phyloP scores from a whole-genome alignment of 2,113 vertebrate species.

The Antennarius striatus region DNA sequence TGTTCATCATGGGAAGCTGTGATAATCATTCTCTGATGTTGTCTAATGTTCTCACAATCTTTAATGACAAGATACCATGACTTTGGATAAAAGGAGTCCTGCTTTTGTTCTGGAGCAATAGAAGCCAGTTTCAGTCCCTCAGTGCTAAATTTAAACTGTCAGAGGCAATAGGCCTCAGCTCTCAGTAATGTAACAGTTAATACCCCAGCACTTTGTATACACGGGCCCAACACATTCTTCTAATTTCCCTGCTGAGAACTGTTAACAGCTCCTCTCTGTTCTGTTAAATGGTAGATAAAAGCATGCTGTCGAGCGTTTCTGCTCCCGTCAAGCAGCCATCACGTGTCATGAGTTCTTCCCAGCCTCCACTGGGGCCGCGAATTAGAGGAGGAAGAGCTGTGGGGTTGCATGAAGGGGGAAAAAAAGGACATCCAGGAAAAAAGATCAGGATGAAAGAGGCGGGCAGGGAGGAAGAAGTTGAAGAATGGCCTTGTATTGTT shows the following conservation, averaged over 20 bases:
- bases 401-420: not conserved
- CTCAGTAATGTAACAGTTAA: constrained; percentile 42
- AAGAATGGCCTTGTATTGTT: constrained; percentile 9
- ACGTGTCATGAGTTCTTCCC: constrained; percentile 6
- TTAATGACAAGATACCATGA: too few relatives aligned
- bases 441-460: not conserved
- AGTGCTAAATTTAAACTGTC: constrained; percentile 21
- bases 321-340: constrained; percentile 32
- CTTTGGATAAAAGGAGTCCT: too few relatives aligned
- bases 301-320: not conserved
- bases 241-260: constrained; percentile 55
- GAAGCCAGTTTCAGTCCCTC: constrained; percentile 21
- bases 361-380: not conserved
- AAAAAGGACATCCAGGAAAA: not conserved
- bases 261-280: constrained; percentile 48
- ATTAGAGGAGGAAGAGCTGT: not conserved
- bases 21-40: too few relatives aligned
- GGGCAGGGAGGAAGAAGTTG: not conserved
- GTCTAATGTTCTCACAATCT: too few relatives aligned
- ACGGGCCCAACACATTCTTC: constrained; percentile 3
- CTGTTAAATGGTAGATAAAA: constrained; percentile 49
- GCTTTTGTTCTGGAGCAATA: not conserved
- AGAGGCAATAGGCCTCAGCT: constrained; percentile 20
- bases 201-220: constrained; percentile 25
- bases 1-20: too few relatives aligned